Percentiles rank a stretch among this genome's conserved stretches.
Evolutionary conservation across 2,797 vertebrate genomes (phyloP).

Genomic region (Diplodus puntazzo): DNA sequence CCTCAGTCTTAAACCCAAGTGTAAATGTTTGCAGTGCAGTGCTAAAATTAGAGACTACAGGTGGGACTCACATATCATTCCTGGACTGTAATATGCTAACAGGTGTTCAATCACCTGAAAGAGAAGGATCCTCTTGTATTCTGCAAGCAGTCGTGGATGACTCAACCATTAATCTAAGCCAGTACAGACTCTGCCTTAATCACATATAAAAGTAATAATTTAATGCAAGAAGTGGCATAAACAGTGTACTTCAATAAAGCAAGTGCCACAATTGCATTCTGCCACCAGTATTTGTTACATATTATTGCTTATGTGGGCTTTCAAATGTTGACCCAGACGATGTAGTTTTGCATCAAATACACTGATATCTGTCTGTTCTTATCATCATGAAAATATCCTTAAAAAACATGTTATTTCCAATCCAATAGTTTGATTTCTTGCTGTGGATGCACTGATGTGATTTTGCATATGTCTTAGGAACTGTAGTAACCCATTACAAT

Average conservation of each 20-base stretch:
- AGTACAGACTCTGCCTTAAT: not conserved
- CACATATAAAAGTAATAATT: not conserved
- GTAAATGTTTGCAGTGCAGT: slow-evolving; percentile 9
- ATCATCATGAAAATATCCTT: not conserved
- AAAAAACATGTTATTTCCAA: not conserved
- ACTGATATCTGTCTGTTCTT: not conserved
- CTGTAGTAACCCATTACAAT: slow-evolving; percentile 23
- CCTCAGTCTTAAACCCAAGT: slow-evolving; percentile 24
- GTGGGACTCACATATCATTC: slow-evolving; percentile 10
- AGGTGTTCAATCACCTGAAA: slow-evolving; percentile 32
- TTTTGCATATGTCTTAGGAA: slow-evolving; percentile 34
- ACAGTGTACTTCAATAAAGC: not conserved
- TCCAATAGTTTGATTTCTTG: not conserved
- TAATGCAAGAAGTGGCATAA: not conserved
- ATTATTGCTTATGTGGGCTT: not conserved
- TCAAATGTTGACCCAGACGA: not conserved
- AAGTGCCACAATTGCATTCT: not conserved
- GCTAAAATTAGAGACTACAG: slow-evolving; percentile 19
- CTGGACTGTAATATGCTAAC: slow-evolving; percentile 6
- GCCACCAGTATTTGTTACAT: not conserved
- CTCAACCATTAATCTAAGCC: not conserved
- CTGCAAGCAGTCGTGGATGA: not conserved
- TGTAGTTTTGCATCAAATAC: not conserved
- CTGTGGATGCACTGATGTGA: slow-evolving; percentile 30
- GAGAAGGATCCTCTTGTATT: not conserved